Evolutionary conservation across 2,888 invertebrate species (phyloP).

Genomic region (Peribatodes rhomboidaria): DNA sequence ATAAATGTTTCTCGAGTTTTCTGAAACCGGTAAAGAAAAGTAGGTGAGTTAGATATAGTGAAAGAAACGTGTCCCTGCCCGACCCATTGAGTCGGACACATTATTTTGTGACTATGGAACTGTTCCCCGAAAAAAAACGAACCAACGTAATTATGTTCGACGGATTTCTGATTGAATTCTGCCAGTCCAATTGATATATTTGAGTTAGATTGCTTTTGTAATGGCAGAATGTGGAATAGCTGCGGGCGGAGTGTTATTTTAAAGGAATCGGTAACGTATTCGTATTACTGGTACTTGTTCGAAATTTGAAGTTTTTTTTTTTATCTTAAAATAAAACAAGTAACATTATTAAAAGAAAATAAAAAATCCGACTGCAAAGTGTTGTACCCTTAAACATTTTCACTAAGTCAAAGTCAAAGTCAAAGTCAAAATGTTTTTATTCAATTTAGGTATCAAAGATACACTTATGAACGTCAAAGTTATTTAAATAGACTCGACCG

Average conservation of each 20-base stretch:
- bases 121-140: slow-evolving; percentile 51
- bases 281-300: not conserved
- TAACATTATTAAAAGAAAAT: too few species aligned
- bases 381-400: too few species aligned
- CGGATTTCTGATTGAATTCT: slow-evolving; percentile 58
- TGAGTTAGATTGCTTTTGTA: slow-evolving; percentile 39
- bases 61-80: not conserved
- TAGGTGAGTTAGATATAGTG: slow-evolving; percentile 9
- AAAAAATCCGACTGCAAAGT: too few species aligned
- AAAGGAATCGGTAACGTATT: slow-evolving; percentile 1
- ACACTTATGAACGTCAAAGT: too few species aligned
- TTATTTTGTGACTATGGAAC: slow-evolving; percentile 46
- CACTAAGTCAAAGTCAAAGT: too few species aligned
- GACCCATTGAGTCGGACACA: slow-evolving; percentile 35
- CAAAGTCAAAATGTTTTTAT: too few species aligned
- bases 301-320: not conserved
- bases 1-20: not conserved
- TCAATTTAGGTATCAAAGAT: too few species aligned
- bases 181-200: slow-evolving; percentile 51
- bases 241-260: slow-evolving; percentile 16
- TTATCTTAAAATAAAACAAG: not conserved
- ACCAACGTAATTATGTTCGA: slow-evolving; percentile 58
- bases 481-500: too few species aligned
- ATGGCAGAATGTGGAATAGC: slow-evolving; percentile 28
- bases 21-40: not conserved